Percentiles rank a stretch among this genome's conserved stretches.
Conservation (phyloP, 2,113 vertebrate species). For the Perognathus longimembris region DNA sequence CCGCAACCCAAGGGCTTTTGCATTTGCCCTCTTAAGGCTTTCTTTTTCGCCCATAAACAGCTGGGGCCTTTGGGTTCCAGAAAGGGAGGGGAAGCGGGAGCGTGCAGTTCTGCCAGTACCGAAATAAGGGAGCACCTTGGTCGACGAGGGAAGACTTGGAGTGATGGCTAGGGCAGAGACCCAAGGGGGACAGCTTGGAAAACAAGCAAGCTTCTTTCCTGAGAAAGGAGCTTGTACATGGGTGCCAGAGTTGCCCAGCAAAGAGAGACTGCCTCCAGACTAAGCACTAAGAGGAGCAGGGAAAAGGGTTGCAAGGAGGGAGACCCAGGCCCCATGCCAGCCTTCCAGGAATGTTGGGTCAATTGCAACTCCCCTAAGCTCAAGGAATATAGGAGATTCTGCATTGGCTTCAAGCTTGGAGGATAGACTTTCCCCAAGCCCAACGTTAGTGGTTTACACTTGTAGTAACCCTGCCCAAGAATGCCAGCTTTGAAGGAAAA, state of each 20-base stretch:
- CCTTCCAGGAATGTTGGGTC: neutral
- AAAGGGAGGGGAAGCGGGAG: too few species aligned
- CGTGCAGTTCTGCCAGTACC: too few species aligned
- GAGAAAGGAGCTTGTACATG: neutral
- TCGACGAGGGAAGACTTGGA: too few species aligned
- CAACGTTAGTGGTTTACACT: too few species aligned
- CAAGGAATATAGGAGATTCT: neutral
- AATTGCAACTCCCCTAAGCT: neutral
- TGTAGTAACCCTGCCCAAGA: neutral
- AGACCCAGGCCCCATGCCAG: neutral
- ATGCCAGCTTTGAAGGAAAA: too few species aligned
- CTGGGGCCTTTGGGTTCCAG: neutral
- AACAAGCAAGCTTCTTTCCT: neutral
- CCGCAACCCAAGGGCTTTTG: neutral
- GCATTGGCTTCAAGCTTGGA: neutral
- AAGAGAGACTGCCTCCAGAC: too few species aligned
- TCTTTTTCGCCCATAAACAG: neutral
- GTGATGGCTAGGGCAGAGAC: neutral
- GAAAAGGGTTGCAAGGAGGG: neutral
- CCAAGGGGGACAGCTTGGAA: neutral
- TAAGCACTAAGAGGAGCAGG: neutral
- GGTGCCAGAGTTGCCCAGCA: too few species aligned
- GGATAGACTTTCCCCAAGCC: neutral
- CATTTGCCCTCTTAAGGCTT: neutral
- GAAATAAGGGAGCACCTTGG: too few species aligned